Conservation (phyloP, 2,888 invertebrate species). For the Oscheius sp. region DNA sequence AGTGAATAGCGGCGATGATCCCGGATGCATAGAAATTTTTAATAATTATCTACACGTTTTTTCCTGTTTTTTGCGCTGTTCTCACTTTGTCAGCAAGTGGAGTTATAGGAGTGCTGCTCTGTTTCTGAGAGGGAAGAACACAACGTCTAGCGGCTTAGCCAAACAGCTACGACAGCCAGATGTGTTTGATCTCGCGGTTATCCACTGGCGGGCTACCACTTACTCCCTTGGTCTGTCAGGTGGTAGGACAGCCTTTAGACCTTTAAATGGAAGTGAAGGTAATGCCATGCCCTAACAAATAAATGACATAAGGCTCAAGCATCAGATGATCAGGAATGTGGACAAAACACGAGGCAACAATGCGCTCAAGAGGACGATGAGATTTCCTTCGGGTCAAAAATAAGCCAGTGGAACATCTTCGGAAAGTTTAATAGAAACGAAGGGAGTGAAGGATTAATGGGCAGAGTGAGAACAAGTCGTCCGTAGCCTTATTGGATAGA, state of each 20-base stretch:
- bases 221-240: not conserved
- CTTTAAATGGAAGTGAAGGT: no score
- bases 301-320: no score
- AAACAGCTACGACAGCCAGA: constrained; percentile 34
- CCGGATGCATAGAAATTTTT: no score
- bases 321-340: no score
- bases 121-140: constrained; percentile 36
- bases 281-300: no score
- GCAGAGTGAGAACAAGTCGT: not conserved
- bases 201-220: constrained; percentile 16
- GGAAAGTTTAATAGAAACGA: not conserved
- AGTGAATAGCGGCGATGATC: no score
- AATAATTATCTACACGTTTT: no score
- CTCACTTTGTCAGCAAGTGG: constrained; percentile 22
- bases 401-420: not conserved
- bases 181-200: constrained; percentile 37
- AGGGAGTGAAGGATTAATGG: not conserved
- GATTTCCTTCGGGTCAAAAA: no score
- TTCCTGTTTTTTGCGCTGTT: constrained; percentile 6
- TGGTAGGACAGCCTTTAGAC: no score
- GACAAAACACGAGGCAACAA: no score
- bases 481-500: constrained; percentile 22
- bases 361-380: no score
- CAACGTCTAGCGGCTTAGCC: constrained; percentile 35
- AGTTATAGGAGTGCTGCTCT: constrained; percentile 26